These are phyloP conservation scores for Drosophila varians DNA, from an alignment of 1,140 invertebrate species.

Conservation along the genomic window DNA sequence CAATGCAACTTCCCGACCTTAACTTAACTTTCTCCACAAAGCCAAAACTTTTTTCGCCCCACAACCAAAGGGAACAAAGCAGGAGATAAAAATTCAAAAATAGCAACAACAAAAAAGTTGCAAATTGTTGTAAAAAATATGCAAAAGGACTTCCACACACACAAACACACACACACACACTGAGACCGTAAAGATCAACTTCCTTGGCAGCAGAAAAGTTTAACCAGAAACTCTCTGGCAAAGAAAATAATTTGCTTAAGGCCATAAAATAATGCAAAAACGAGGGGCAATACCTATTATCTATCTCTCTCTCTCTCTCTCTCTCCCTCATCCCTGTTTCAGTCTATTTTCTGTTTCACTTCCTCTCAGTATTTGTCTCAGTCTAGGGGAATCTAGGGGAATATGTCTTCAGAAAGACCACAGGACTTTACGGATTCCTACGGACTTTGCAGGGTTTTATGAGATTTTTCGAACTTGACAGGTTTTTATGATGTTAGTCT, in stretches of 20 bases:
- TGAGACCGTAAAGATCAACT: constrained; percentile 15
- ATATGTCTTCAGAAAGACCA: neutral
- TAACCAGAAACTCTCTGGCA: constrained; percentile 60
- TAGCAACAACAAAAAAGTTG: constrained; percentile 40
- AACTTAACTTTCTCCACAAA: neutral
- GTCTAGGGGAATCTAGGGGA: neutral
- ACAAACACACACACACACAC: constrained; percentile 5
- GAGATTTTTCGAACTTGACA: too few relatives aligned
- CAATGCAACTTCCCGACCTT: constrained; percentile 28
- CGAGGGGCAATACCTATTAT: neutral
- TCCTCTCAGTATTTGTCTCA: neutral
- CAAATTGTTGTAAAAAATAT: constrained; percentile 52
- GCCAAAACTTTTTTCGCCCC: constrained; percentile 21
- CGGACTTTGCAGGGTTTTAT: too few relatives aligned
- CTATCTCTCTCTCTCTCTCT: neutral
- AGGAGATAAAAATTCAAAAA: constrained; percentile 25
- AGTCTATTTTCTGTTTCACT: too few relatives aligned
- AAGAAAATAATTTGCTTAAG: constrained; percentile 72
- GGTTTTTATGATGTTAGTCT: too few relatives aligned
- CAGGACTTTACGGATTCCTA: too few relatives aligned
- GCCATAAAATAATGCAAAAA: constrained; percentile 75
- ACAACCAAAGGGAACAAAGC: constrained; percentile 15
- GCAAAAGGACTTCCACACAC: constrained; percentile 19
- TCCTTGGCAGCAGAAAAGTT: constrained; percentile 50
- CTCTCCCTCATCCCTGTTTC: too few relatives aligned